Evolutionary conservation across 92 coral and sea anemone genomes (phyloP).

Genomic region (Hydrozoanthus gracilis): DNA sequence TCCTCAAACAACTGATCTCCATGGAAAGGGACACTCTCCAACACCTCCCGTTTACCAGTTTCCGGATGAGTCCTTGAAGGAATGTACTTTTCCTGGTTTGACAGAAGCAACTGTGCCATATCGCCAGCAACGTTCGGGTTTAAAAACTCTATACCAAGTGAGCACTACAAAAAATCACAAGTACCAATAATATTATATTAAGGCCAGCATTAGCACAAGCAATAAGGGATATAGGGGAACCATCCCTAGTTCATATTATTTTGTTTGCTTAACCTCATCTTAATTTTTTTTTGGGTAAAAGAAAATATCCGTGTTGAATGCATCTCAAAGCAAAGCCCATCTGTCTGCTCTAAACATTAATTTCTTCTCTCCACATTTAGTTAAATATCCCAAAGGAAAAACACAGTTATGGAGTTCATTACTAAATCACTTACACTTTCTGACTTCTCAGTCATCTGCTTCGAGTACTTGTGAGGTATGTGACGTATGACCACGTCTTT

Average conservation of each 20-base stretch:
- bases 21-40: constrained; percentile 48
- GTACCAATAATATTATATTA: not conserved
- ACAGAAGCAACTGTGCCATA: constrained; percentile 20
- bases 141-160: constrained; percentile 32
- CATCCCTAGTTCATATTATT: not conserved
- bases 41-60: constrained; percentile 8
- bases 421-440: constrained; percentile 12
- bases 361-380: not conserved
- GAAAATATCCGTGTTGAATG: not conserved
- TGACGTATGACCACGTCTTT: constrained; percentile 51
- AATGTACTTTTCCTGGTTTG: constrained; percentile 30
- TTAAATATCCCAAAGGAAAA: not conserved
- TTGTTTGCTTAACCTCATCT: not conserved
- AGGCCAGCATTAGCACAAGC: not conserved
- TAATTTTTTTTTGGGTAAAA: not conserved
- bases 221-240: not conserved
- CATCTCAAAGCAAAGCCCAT: not conserved
- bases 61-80: not conserved
- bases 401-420: not conserved
- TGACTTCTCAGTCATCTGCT: constrained; percentile 32
- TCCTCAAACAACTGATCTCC: constrained; percentile 56
- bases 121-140: constrained; percentile 24
- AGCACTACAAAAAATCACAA: constrained; percentile 16
- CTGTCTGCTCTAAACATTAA: not conserved
- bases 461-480: constrained; percentile 40